Evolutionary conservation across 2,113 vertebrate genomes (phyloP), one percentile per base, ranked within the genome.

Genomic region (Dicentrarchus labrax): DNA sequence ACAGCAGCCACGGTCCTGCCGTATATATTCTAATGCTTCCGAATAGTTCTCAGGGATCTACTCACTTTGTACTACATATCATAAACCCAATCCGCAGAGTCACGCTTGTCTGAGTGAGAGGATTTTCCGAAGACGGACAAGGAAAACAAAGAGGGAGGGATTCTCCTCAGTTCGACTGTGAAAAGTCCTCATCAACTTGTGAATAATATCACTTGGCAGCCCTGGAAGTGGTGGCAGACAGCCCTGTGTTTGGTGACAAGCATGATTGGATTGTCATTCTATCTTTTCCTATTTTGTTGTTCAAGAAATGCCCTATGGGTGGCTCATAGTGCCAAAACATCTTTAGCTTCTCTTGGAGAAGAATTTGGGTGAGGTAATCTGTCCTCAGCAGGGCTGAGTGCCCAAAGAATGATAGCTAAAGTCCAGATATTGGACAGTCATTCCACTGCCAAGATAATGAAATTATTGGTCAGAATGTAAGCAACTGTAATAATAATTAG

Each of bases 351-450:
- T 88, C 78, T 88, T 88, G 76, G 30, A 30, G 51, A 38, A 76
- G 92, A 88, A 88, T 50, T 69, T 74, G 74, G 86, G 71, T 62
- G 87, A 82, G 36, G 43, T 92, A 91, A 93, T 93, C 86, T 77
- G 30, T 30, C 30, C 30, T 30, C 30, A 30, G 57, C 85, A 78
- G 76, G 41, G 79, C 74, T 78, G 71, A 75, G 83, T 48, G 51
- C 78, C 71, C 83, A 78, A 50, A 88, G 90, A 94, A 89, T 87
- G 90, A 66, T 84, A 84, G 78, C 69, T 77, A 43, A 76, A 76
- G 19, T 65, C 65, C 84, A 88, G 56, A 88, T 81, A 80, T 64
- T 65, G 38, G 24, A 53, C 62, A 47, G 17, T 69, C 41, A 59
- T 4, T 50, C 39, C 13, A 24, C 19, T 24, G 36, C 53, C 67